A percentile compares a stretch with the other conserved stretches of the same genome.
Conservation (phyloP, 2,888 invertebrate species). For the Aporophyla lueneburgensis region DNA sequence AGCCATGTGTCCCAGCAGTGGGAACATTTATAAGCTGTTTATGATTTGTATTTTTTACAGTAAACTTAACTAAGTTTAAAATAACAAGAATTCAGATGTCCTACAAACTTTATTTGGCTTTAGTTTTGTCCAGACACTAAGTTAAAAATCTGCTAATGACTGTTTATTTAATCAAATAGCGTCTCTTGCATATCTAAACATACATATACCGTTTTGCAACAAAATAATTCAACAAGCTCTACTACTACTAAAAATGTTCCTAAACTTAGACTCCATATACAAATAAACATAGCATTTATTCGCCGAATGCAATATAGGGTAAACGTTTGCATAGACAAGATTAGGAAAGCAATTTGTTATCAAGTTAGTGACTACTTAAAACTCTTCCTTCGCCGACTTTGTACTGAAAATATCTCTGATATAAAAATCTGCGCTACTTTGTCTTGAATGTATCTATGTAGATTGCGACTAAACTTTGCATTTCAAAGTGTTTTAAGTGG, state of each 20-base stretch:
- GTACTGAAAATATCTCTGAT: slow-evolving; percentile 50
- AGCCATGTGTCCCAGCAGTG: too few relatives aligned
- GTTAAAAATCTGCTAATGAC: neutral
- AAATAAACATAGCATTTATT: neutral
- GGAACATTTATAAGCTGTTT: too few relatives aligned
- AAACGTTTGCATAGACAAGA: neutral
- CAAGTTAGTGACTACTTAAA: slow-evolving; percentile 29
- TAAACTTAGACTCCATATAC: too few relatives aligned
- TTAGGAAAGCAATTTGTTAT: slow-evolving; percentile 31
- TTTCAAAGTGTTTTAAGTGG: slow-evolving; percentile 68
- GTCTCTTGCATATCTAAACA: neutral
- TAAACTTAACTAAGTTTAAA: neutral
- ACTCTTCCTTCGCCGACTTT: slow-evolving; percentile 23
- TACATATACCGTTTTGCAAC: neutral
- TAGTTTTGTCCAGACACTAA: neutral
- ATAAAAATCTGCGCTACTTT: slow-evolving; percentile 57
- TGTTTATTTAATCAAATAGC: neutral
- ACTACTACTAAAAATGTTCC: neutral
- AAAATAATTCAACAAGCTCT: neutral
- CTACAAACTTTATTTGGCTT: neutral
- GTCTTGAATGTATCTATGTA: slow-evolving; percentile 64
- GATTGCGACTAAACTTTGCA: slow-evolving; percentile 72
- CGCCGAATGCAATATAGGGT: neutral
- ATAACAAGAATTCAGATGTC: too few relatives aligned
- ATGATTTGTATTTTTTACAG: too few relatives aligned